Base-by-base conservation (phyloP, 1,140 invertebrate species). In the Camponotus vicinus region DNA sequence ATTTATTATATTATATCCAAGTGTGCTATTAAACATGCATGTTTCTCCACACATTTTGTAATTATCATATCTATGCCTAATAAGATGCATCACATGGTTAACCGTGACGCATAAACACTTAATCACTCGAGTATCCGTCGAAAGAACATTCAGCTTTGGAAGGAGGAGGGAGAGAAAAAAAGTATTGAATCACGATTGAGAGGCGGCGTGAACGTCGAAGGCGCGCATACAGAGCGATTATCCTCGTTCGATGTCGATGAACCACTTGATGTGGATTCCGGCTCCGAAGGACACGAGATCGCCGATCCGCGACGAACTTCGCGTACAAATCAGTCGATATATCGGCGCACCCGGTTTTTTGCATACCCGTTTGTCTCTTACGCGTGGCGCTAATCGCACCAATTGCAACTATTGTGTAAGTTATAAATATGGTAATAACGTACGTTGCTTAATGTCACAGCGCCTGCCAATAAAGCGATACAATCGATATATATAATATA, bases 201-300 rank as follows among this genome's bases (percentile, higher is more conserved):
- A 69, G 85, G 61, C 61, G 27, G 40, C 69, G 78, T 82, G 67
- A 87, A 86, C 67, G 85, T 79, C 79, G 69, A 84, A 84, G 45
- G 88, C 59, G 84, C n/a, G 83, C 63, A 63, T 59, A 32, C 18
- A 49, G 67, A 88, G 87, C 91, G 86, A 91, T 93, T 94, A 95
- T 94, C 92, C 93, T 93, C 93, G 87, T 94, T 94, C 70, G 91
- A 93, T 93, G 93, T 94, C 93, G 94, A 94, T 94, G 93, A 95
- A 94, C 93, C 91, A 92, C 85, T 86, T 85, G 78, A 71, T 67
- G 87, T 89, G 89, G 86, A 94, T 94, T 94, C 93, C 93, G 93
- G 92, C 90, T 93, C 55, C 91, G 94, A 95, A 95, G 93, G 93
- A 94, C 93, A 89, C 91, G 84, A 59, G 52, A 90, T 86, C 92